A percentile compares a stretch with the other conserved stretches of the same genome.
phyloP scores from a whole-genome alignment of 2,797 vertebrate species.

The Halcyon smyrnensis region DNA sequence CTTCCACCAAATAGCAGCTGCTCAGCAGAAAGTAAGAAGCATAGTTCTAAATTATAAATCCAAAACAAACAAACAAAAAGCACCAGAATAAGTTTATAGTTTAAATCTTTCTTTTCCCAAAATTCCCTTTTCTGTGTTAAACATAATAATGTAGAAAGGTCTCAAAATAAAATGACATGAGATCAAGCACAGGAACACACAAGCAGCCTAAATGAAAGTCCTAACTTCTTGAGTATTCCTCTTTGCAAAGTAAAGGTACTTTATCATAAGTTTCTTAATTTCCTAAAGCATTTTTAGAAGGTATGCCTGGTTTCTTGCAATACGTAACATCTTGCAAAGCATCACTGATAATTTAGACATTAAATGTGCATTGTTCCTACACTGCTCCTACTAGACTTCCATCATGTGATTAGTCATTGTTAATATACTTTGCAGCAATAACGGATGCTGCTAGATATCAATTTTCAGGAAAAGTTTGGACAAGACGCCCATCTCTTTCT shows the following conservation, averaged over 20 bases:
- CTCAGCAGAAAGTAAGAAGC: not conserved
- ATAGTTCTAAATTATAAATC: not conserved
- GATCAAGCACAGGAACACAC: not conserved
- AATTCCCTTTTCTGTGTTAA: not conserved
- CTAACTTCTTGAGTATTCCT: not conserved
- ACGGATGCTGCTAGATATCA: not conserved
- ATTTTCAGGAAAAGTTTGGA: not conserved
- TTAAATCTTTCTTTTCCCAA: not conserved
- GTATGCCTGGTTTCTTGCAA: not conserved
- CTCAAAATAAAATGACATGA: not conserved
- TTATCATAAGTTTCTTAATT: not conserved
- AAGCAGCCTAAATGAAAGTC: not conserved
- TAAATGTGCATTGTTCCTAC: not conserved
- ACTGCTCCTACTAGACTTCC: not conserved
- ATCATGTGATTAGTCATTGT: accelerated
- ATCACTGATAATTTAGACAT: not conserved
- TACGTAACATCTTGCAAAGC: accelerated
- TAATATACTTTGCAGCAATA: not conserved
- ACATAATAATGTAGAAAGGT: not conserved
- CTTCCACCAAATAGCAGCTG: not conserved
- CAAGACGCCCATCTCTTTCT: not conserved
- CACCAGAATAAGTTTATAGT: not conserved
- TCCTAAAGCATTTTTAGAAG: not conserved
- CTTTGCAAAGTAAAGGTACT: not conserved
- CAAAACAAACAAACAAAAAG: not conserved